Percentiles rank a stretch among this genome's conserved stretches.
These are phyloP conservation scores for Clarias pachynema DNA, from an alignment of 2,797 vertebrate species.

Conservation along the genomic window DNA sequence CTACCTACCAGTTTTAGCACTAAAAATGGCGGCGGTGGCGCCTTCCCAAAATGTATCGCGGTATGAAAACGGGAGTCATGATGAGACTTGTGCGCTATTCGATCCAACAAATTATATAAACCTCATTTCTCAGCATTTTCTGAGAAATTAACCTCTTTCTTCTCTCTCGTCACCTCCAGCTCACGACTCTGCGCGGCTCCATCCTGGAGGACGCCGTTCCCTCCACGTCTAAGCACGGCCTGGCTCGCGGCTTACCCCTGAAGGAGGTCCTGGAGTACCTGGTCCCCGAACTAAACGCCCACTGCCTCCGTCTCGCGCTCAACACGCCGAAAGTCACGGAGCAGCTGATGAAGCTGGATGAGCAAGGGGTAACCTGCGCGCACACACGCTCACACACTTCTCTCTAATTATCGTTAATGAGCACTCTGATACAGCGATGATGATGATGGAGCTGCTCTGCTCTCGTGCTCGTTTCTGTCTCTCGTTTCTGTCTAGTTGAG, in stretches of 20 bases:
- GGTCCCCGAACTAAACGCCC: conserved; percentile 91
- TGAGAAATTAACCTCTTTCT: too few relatives aligned
- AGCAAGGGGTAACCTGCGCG: conserved; percentile 85
- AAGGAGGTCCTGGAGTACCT: conserved; percentile 97
- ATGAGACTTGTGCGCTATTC: too few relatives aligned
- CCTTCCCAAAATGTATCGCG: too few relatives aligned
- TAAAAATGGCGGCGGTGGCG: too few relatives aligned
- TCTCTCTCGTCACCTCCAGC: conserved; percentile 69
- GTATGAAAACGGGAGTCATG: too few relatives aligned
- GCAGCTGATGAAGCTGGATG: conserved; percentile 97
- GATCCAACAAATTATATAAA: too few relatives aligned
- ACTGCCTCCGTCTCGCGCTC: conserved; percentile 93
- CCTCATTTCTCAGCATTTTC: too few relatives aligned
- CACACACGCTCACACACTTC: background rate
- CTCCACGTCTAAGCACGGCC: conserved; percentile 94
- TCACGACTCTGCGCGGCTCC: conserved; percentile 91
- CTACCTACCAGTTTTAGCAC: too few relatives aligned
- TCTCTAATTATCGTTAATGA: background rate
- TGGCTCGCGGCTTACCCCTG: conserved; percentile 90
- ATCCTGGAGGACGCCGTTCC: conserved; percentile 94
- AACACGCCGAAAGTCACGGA: conserved; percentile 98
- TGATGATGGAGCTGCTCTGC: background rate
- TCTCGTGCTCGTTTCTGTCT: background rate
- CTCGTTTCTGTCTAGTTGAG: conserved; percentile 78
- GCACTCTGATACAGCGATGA: background rate